These are phyloP conservation scores for Vipera ursinii DNA, from an alignment of 2,797 vertebrate species.

Conservation along the genomic window DNA sequence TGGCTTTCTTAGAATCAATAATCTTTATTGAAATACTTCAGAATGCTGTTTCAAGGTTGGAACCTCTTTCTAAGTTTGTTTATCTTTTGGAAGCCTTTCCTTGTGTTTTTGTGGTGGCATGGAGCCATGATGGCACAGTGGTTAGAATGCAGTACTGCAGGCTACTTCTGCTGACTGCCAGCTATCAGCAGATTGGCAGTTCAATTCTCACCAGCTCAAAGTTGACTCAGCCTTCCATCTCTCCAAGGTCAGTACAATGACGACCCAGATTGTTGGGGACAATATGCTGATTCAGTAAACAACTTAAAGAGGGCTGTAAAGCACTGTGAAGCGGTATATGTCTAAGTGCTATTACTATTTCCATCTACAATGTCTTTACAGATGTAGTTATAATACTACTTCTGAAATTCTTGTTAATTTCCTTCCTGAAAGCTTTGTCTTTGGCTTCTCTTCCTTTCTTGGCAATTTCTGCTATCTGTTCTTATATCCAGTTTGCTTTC, in stretches of 20 bases:
- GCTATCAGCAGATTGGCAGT: too few relatives aligned
- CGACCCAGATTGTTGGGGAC: too few relatives aligned
- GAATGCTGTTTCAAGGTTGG: neutral
- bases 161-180: too few relatives aligned
- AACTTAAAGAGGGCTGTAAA: too few relatives aligned
- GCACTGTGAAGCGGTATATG: too few relatives aligned
- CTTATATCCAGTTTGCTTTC: neutral
- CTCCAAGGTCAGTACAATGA: too few relatives aligned
- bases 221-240: too few relatives aligned
- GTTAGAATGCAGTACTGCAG: too few relatives aligned
- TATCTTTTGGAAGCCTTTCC: neutral
- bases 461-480: neutral
- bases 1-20: neutral
- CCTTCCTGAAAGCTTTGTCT: neutral
- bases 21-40: neutral
- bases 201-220: too few relatives aligned
- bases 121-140: too few relatives aligned
- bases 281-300: too few relatives aligned
- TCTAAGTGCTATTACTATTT: neutral
- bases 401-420: neutral
- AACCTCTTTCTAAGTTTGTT: neutral
- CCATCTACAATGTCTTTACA: neutral
- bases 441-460: neutral
- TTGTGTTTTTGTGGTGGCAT: neutral
- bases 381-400: neutral